phyloP scores from a whole-genome alignment of 2,113 vertebrate species.

The Microcebus griseorufus region DNA sequence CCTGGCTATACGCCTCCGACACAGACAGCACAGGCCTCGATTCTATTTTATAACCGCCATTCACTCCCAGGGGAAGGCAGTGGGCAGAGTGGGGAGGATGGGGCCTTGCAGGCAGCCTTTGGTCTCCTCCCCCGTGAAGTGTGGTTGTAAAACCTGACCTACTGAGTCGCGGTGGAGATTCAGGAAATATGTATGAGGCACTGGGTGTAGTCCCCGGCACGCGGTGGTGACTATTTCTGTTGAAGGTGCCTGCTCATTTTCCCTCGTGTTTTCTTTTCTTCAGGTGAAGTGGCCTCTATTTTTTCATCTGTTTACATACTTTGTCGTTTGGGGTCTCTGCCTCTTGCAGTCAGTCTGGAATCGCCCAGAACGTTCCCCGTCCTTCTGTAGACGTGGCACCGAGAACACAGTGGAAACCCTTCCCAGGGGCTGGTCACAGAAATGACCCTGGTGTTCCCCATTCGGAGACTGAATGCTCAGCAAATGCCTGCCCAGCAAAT shows the following conservation, averaged over 20 bases:
- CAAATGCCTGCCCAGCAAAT: background rate
- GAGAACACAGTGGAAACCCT: background rate
- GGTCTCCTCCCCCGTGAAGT: background rate
- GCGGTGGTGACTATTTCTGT: background rate
- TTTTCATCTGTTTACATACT: background rate
- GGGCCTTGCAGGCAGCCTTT: background rate
- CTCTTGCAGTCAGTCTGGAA: background rate
- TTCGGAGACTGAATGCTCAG: background rate
- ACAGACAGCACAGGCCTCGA: background rate
- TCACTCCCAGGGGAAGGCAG: background rate
- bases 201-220: background rate
- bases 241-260: background rate
- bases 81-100: background rate
- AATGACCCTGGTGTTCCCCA: background rate
- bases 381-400: background rate
- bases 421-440: background rate
- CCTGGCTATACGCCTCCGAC: background rate
- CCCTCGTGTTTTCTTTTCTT: background rate
- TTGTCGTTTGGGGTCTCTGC: background rate
- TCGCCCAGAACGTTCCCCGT: background rate
- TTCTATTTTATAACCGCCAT: background rate
- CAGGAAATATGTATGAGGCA: background rate
- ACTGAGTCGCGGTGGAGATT: background rate
- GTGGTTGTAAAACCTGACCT: background rate
- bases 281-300: background rate